Percentiles rank a stretch among this genome's conserved stretches.
phyloP scores from a whole-genome alignment of 1,140 invertebrate genomes.

The Nasonia longicornis region DNA sequence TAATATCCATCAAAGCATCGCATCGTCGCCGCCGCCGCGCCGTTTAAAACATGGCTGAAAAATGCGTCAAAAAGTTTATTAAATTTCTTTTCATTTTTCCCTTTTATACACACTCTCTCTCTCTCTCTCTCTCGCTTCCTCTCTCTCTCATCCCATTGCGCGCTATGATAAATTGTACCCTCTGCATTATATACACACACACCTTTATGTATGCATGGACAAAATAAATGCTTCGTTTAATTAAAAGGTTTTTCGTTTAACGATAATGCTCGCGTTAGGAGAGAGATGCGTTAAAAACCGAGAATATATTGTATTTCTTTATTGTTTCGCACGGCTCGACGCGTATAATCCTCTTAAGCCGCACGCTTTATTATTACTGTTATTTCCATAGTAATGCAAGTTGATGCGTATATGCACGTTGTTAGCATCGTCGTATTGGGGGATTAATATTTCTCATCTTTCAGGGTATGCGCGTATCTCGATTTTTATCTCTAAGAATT shows the following conservation, averaged over 20 bases:
- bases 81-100: background rate
- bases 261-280: background rate
- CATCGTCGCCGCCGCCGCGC: background rate
- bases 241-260: background rate
- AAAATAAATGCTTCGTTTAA: background rate
- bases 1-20: slow-evolving; percentile 25
- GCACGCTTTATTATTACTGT: background rate
- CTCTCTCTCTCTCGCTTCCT: background rate
- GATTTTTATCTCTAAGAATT: too few species aligned
- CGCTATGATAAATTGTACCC: background rate
- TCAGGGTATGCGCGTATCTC: background rate
- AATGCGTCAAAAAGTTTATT: slow-evolving; percentile 15
- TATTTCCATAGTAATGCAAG: slow-evolving; percentile 1
- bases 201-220: background rate
- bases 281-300: background rate
- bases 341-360: background rate
- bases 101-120: too few species aligned
- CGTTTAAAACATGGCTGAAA: background rate
- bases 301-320: background rate
- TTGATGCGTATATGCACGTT: background rate
- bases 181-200: background rate
- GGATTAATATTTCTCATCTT: background rate
- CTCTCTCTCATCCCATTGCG: background rate
- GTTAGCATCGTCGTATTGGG: background rate
- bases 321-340: background rate